Evolutionary conservation across 2,797 vertebrate genomes (phyloP).

Genomic region (Todus mexicanus): DNA sequence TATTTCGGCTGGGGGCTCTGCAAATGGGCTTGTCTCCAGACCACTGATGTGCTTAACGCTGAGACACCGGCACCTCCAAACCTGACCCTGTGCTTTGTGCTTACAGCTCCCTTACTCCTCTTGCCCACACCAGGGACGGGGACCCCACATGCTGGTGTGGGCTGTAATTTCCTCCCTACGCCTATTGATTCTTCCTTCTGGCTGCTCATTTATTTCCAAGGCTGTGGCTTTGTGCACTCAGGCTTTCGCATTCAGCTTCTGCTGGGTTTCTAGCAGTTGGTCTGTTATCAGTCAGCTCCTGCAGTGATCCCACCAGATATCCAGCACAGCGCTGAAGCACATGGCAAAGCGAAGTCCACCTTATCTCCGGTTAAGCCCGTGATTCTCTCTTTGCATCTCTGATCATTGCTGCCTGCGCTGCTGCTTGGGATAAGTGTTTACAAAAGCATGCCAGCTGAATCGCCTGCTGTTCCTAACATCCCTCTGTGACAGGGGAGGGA

Average conservation of each 20-base stretch:
- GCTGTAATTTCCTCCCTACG: neutral
- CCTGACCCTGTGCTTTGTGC: neutral
- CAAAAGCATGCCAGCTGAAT: neutral
- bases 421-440: neutral
- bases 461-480: neutral
- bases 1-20: neutral
- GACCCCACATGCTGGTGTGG: accelerated
- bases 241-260: neutral
- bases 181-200: neutral
- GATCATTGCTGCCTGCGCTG: neutral
- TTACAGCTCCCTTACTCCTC: neutral
- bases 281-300: neutral
- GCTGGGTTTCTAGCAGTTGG: neutral
- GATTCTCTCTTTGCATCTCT: neutral
- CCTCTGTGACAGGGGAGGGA: neutral
- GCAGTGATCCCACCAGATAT: neutral
- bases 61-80: neutral
- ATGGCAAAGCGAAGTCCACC: neutral
- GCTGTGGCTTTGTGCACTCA: neutral
- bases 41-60: neutral
- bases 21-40: neutral
- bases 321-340: neutral
- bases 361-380: neutral
- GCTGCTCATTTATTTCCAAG: neutral
- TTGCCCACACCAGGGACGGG: accelerated